Percentiles rank a stretch among this genome's conserved stretches.
Evolutionary conservation across 2,797 vertebrate genomes (phyloP).

Genomic region (Phataginus tricuspis): DNA sequence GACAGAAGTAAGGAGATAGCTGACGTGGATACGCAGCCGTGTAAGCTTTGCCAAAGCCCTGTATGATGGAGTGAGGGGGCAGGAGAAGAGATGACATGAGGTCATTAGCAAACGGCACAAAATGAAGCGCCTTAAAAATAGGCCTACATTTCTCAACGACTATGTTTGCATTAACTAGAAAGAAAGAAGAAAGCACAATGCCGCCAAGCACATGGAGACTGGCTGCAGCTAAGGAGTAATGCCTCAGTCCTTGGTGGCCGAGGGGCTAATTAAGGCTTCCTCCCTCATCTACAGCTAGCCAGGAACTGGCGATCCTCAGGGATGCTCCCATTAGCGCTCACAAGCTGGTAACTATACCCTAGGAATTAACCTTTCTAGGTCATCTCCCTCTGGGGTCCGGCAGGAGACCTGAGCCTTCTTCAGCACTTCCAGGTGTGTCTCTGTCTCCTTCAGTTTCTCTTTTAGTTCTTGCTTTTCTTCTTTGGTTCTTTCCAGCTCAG

Average conservation of each 20-base stretch:
- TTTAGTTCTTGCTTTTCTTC: slow-evolving; percentile 85
- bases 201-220: slow-evolving; percentile 61
- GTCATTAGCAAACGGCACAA: slow-evolving; percentile 74
- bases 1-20: slow-evolving; percentile 88
- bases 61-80: slow-evolving; percentile 76
- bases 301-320: slow-evolving; percentile 54
- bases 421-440: slow-evolving; percentile 79
- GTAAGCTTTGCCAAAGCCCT: slow-evolving; percentile 86
- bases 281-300: slow-evolving; percentile 49
- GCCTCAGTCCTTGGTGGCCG: slow-evolving; percentile 66
- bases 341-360: slow-evolving; percentile 70
- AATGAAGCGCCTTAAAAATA: slow-evolving; percentile 64
- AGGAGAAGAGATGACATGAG: slow-evolving; percentile 76
- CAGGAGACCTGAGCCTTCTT: slow-evolving; percentile 78
- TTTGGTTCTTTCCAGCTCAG: slow-evolving; percentile 79
- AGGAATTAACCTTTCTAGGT: slow-evolving; percentile 75
- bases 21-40: slow-evolving; percentile 86
- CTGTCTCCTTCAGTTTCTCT: slow-evolving; percentile 79
- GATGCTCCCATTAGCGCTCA: slow-evolving; percentile 65
- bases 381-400: slow-evolving; percentile 75
- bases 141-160: slow-evolving; percentile 70
- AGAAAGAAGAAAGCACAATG: slow-evolving; percentile 62
- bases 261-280: slow-evolving; percentile 67
- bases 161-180: slow-evolving; percentile 68
- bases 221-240: slow-evolving; percentile 51